A percentile compares a stretch with the other conserved stretches of the same genome.
Conservation (phyloP, 2,113 vertebrate species). For the Delphinus delphis region DNA sequence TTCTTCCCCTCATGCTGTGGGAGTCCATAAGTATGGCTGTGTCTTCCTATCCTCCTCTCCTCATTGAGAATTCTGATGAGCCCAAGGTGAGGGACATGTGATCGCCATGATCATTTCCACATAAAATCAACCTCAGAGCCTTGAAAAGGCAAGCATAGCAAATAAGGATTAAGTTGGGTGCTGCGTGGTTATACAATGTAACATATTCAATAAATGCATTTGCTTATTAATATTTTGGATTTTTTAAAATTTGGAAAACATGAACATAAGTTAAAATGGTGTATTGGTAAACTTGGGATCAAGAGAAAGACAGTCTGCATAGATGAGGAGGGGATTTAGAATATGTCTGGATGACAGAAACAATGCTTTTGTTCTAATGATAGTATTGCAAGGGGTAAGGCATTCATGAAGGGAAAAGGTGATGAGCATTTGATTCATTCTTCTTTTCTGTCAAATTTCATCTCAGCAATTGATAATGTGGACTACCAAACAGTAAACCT, state of each 20-base stretch:
- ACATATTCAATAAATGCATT: not conserved
- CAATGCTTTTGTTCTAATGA: not conserved
- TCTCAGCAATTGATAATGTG: not conserved
- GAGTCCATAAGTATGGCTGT: accelerated
- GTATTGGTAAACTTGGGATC: not conserved
- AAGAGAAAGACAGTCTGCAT: not conserved
- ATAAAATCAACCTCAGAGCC: not conserved
- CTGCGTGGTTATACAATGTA: not conserved
- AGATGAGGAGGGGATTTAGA: not conserved
- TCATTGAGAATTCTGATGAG: not conserved
- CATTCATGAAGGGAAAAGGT: not conserved
- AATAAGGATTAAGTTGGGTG: not conserved
- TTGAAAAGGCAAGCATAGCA: not conserved
- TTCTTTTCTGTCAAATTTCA: not conserved
- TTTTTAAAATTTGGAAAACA: not conserved
- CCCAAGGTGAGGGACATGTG: not conserved
- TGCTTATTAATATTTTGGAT: not conserved
- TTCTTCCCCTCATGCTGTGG: not conserved
- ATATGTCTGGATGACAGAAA: not conserved
- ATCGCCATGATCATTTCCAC: not conserved
- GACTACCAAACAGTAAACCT: not conserved
- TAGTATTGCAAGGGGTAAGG: not conserved
- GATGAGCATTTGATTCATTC: not conserved
- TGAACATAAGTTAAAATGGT: not conserved
- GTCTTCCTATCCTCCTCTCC: not conserved